Evolutionary conservation across 53 echinoderm and acorn worm species (phyloP).

Genomic region (Antedon mediterranea): DNA sequence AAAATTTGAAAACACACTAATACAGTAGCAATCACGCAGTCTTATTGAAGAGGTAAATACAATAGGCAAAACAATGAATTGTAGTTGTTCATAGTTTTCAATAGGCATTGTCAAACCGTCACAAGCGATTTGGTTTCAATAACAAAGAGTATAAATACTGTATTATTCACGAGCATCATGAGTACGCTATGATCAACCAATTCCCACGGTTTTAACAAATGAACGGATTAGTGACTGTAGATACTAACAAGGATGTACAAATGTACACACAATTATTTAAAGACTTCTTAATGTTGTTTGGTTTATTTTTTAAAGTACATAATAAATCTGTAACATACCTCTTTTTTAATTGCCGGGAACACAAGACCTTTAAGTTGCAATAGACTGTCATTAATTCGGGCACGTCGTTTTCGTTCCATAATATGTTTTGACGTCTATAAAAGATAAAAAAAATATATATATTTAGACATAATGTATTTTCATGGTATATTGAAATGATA

Average conservation of each 20-base stretch:
- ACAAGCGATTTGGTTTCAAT: background rate
- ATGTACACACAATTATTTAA: too few species aligned
- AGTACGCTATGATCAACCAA: background rate
- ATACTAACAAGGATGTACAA: too few species aligned
- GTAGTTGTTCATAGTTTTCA: background rate
- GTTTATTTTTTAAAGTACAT: too few species aligned
- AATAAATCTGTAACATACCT: constrained; percentile 36
- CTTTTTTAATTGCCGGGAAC: constrained; percentile 67
- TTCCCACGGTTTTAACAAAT: background rate
- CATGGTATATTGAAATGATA: too few species aligned
- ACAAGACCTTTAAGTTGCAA: constrained; percentile 75
- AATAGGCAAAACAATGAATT: background rate
- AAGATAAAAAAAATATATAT: background rate
- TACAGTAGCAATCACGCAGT: background rate
- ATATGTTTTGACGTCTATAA: constrained; percentile 84
- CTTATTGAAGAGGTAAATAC: background rate
- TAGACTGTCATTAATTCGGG: constrained; percentile 88
- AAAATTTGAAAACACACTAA: background rate
- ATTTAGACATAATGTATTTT: background rate
- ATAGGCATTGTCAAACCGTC: background rate
- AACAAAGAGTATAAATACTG: background rate
- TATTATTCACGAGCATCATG: background rate
- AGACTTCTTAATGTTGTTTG: too few species aligned
- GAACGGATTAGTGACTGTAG: background rate
- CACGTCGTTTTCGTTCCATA: constrained; percentile 72